phyloP scores from a whole-genome alignment of 2,888 invertebrate genomes.

The Phortica okadai region DNA sequence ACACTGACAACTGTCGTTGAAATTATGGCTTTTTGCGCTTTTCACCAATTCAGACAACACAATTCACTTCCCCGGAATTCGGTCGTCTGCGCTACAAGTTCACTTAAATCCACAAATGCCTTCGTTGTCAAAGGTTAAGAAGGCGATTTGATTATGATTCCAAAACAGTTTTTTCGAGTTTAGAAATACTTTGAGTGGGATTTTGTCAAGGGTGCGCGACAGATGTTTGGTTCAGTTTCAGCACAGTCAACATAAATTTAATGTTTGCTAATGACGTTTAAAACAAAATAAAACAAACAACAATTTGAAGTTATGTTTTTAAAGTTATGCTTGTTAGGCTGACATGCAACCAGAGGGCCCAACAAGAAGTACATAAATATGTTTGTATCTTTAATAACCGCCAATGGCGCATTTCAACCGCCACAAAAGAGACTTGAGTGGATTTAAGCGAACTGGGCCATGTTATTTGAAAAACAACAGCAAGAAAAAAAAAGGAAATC shows the following conservation, averaged over 20 bases:
- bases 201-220: background rate
- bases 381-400: background rate
- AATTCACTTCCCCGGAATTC: background rate
- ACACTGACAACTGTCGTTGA: conserved; percentile 15
- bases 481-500: background rate
- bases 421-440: background rate
- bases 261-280: background rate
- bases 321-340: conserved; percentile 1
- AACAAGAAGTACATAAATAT: background rate
- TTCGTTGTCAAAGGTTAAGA: background rate
- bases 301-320: background rate
- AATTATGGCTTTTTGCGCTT: conserved; percentile 20
- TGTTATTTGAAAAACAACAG: no score
- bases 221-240: background rate
- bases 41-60: conserved; percentile 8
- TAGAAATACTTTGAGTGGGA: background rate
- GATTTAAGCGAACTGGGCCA: no score
- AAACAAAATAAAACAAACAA: background rate
- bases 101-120: conserved; percentile 8
- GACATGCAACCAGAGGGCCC: background rate
- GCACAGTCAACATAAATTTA: background rate
- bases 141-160: background rate
- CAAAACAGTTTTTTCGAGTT: background rate
- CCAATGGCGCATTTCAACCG: background rate
- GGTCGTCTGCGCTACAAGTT: conserved; percentile 12